These are phyloP conservation scores for Oxytorus armatus DNA, from an alignment of 2,888 invertebrate species.

Conservation along the genomic window DNA sequence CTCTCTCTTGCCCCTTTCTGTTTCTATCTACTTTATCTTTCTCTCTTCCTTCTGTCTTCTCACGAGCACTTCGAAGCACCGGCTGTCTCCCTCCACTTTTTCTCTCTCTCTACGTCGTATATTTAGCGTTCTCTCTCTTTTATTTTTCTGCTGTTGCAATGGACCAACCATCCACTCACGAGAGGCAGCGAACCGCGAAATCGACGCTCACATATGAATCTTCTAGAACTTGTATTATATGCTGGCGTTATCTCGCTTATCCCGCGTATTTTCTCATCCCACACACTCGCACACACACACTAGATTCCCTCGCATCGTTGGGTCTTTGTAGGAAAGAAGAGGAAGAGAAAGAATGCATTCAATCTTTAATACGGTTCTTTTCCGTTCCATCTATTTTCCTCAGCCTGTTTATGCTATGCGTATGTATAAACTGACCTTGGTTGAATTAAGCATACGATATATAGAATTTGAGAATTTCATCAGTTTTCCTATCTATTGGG, in stretches of 20 bases:
- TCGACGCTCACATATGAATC: constrained; percentile 84
- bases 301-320: constrained; percentile 20
- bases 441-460: no score
- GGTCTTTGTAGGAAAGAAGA: constrained; percentile 30
- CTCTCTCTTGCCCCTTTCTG: neutral
- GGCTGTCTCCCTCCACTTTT: constrained; percentile 7
- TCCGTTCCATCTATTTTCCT: constrained; percentile 46
- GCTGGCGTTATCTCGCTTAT: constrained; percentile 33
- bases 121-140: constrained; percentile 31
- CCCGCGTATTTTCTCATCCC: constrained; percentile 42
- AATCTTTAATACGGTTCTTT: constrained; percentile 31
- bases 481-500: no score
- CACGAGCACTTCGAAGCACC: constrained; percentile 2
- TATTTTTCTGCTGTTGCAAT: constrained; percentile 53
- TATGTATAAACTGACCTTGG: no score
- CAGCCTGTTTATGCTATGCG: neutral
- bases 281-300: constrained; percentile 14
- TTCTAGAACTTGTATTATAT: constrained; percentile 72
- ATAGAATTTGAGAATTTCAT: no score
- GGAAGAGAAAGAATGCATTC: constrained; percentile 27
- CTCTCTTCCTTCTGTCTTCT: constrained; percentile 37
- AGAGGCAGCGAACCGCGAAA: constrained; percentile 84
- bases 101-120: constrained; percentile 4
- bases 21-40: constrained; percentile 22
- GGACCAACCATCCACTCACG: constrained; percentile 79